Evolutionary conservation across 2,888 invertebrate genomes (phyloP).

Genomic region (Theretra japonica): DNA sequence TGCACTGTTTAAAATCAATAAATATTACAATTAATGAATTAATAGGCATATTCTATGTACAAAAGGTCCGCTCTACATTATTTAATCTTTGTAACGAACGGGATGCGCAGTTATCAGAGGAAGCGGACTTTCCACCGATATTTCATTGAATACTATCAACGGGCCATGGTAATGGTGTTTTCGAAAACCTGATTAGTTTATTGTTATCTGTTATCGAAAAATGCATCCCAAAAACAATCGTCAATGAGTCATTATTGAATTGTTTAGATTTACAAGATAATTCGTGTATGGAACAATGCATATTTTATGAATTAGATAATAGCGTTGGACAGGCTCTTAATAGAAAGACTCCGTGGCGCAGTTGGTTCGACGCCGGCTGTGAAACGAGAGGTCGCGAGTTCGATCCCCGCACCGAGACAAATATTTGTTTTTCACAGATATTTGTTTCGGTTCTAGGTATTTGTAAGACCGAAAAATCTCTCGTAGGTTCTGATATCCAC

Average conservation of each 20-base stretch:
- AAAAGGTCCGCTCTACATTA: neutral
- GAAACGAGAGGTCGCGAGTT: neutral
- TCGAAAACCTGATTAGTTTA: conserved; percentile 61
- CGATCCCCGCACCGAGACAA: neutral
- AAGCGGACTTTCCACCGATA: conserved; percentile 68
- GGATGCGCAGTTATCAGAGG: conserved; percentile 74
- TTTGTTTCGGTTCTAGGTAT: neutral
- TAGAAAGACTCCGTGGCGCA: too few relatives aligned
- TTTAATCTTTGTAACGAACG: conserved; percentile 62
- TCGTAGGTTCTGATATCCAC: neutral
- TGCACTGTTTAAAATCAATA: too few relatives aligned
- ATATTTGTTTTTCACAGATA: neutral
- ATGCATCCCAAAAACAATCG: conserved; percentile 12
- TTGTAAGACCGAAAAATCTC: neutral
- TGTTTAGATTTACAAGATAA: neutral
- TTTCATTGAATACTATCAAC: conserved; percentile 68
- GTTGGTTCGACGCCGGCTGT: neutral
- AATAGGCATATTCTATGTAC: too few relatives aligned
- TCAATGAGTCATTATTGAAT: conserved; percentile 2
- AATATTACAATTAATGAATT: too few relatives aligned
- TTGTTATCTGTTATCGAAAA: conserved; percentile 54
- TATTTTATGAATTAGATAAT: too few relatives aligned
- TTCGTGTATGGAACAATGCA: too few relatives aligned
- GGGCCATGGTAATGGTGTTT: conserved; percentile 56
- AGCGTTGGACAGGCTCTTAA: too few relatives aligned